Evolutionary conservation across 1,140 invertebrate species (phyloP).

Genomic region (Papilio glaucus): DNA sequence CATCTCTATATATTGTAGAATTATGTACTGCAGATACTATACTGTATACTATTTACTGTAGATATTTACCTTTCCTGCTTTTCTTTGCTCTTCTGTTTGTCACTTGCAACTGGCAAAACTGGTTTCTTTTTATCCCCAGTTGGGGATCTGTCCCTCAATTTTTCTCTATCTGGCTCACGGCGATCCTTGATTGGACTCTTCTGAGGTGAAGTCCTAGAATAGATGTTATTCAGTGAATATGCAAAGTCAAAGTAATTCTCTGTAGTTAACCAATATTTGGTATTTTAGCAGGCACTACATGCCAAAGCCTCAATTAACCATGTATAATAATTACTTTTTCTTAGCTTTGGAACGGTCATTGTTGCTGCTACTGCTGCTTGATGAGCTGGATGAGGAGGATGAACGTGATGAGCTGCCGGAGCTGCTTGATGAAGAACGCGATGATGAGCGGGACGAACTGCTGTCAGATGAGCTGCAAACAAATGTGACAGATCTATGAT

Average conservation of each 20-base stretch:
- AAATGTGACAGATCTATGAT: conserved; percentile 36
- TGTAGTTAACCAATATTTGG: conserved; percentile 41
- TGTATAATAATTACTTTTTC: conserved; percentile 83
- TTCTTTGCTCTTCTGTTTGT: conserved; percentile 84
- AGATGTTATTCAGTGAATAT: conserved; percentile 11
- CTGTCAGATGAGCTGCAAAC: conserved; percentile 88
- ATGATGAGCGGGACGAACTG: conserved; percentile 89
- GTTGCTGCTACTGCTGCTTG: conserved; percentile 85
- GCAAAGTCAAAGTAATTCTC: conserved; percentile 9
- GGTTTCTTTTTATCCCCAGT: conserved; percentile 78
- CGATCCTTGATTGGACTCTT: conserved; percentile 81
- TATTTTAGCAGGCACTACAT: no score
- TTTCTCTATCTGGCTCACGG: conserved; percentile 82
- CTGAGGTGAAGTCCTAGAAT: conserved; percentile 69
- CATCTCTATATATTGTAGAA: no score
- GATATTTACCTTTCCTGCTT: conserved; percentile 75
- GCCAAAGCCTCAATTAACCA: no score
- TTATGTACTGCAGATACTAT: no score
- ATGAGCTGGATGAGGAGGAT: conserved; percentile 84
- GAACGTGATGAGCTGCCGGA: conserved; percentile 87
- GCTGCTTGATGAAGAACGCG: conserved; percentile 89
- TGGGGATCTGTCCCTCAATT: conserved; percentile 80
- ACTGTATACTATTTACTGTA: no score
- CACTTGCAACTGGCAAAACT: conserved; percentile 73
- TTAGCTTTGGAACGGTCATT: conserved; percentile 85